Percentiles rank a stretch among this genome's conserved stretches.
Evolutionary conservation across 2,888 invertebrate genomes (phyloP).

Genomic region (Oligia fasciuncula): DNA sequence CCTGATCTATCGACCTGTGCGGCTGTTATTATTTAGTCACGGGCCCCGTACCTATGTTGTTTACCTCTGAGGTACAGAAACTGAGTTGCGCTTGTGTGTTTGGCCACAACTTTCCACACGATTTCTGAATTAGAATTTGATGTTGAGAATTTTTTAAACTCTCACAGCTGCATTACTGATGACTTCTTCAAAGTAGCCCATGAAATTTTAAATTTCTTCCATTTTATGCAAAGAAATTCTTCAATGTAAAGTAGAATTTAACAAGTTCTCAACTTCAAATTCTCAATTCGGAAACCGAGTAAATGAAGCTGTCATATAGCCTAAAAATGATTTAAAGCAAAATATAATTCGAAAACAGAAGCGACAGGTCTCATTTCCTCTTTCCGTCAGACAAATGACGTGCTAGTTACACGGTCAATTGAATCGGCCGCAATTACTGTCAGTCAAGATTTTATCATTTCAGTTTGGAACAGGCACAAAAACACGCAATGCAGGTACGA

Average conservation of each 20-base stretch:
- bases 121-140: not conserved
- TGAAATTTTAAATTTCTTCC: not conserved
- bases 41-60: too few species aligned
- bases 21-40: too few species aligned
- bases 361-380: constrained; percentile 41
- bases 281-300: too few species aligned
- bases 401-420: constrained; percentile 43
- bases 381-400: constrained; percentile 24
- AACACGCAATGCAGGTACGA: constrained; percentile 72
- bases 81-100: not conserved
- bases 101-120: not conserved
- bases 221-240: not conserved
- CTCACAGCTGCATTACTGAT: not conserved
- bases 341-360: constrained; percentile 27
- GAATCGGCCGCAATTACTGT: constrained; percentile 49
- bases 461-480: constrained; percentile 46
- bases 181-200: not conserved
- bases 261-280: not conserved
- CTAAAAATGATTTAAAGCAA: not conserved
- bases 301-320: too few species aligned
- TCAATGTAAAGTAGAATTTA: not conserved
- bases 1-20: too few species aligned
- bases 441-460: constrained; percentile 60
- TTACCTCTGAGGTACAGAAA: not conserved
- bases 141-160: not conserved